phyloP scores from a whole-genome alignment of 2,888 invertebrate species.

The Allolobophora icterica region DNA sequence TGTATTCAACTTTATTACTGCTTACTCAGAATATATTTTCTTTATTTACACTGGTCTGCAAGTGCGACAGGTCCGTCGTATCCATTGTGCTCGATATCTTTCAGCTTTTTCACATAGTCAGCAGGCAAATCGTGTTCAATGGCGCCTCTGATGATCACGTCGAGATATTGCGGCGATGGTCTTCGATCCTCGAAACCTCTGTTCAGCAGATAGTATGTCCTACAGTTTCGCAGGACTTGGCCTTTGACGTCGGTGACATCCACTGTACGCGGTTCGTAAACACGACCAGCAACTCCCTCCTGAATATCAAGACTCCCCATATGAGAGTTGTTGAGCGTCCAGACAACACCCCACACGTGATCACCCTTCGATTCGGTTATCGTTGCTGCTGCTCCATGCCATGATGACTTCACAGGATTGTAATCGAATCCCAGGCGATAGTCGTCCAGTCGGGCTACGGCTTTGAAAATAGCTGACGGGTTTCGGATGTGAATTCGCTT shows the following conservation, averaged over 20 bases:
- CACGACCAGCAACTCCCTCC: constrained; percentile 31
- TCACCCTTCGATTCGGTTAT: constrained; percentile 71
- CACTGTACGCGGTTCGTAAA: constrained; percentile 34
- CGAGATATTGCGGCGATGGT: constrained; percentile 42
- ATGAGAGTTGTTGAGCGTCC: constrained; percentile 25
- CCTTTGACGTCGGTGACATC: neutral
- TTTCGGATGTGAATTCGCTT: constrained; percentile 82
- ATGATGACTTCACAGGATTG: constrained; percentile 64
- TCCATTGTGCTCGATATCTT: constrained; percentile 37
- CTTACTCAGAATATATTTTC: neutral
- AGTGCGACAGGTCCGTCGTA: constrained; percentile 29
- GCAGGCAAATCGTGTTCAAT: constrained; percentile 33
- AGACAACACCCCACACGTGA: constrained; percentile 39
- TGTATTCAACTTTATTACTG: neutral
- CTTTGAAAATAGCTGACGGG: constrained; percentile 72
- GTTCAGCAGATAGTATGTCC: constrained; percentile 32
- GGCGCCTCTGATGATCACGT: constrained; percentile 43
- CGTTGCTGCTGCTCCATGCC: constrained; percentile 84
- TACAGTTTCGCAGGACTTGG: constrained; percentile 22
- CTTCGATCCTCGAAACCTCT: constrained; percentile 1
- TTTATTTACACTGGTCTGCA: constrained; percentile 12
- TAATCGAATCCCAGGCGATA: constrained; percentile 64
- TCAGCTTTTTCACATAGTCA: constrained; percentile 38
- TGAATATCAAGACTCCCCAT: constrained; percentile 30
- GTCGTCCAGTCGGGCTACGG: constrained; percentile 74